Base-by-base conservation (phyloP, 1,140 invertebrate genomes). In the Drosophila lacertosa region DNA sequence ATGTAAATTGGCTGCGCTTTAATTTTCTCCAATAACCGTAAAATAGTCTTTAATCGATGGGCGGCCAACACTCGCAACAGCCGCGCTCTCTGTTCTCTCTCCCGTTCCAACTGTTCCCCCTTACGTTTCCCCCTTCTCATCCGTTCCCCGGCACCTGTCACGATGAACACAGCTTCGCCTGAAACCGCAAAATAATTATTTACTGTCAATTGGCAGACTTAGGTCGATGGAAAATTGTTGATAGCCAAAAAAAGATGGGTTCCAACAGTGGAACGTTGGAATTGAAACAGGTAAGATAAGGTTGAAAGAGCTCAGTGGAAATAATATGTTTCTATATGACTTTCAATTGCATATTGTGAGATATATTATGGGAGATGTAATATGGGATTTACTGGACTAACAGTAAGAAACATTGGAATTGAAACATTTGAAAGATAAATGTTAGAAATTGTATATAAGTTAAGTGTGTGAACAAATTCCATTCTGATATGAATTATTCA, bases 1-100 rank as follows among this genome's bases (percentile, higher is more conserved):
- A 74, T 74, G 66, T 47, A 70, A 74, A 74, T 70, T 64, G 66
- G 26, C 39, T 51, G 59, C 59, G 54, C 67, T 74, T 74, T 70
- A 74, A 65, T 70, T 70, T 57, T 62, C 39, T 26, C 67, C 45
- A 57, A 65, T 59, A 71, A 59, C 66, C 71, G 57, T 74, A 54
- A 70, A 70, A 42, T 50, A 32, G 22, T 32, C 29, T 57, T 29
- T 33, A 55, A 57, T 67, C 47, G 22, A 60, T 40, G 44, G 29
- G 24, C 45, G 45, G 42, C 11, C 47, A 47, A 22, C 42, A 11
- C 63, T 18, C 29, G 40, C 37, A 53, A 48, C 37, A 53, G 39
- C 40, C 24, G 35, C 32, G 6, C 50, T 11, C 18, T 24, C 20
- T 18, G n/a, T 9, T 16, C n/a, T 11, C 47, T 7, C 16, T 10